Evolutionary conservation across 2,888 invertebrate species (phyloP).

Genomic region (Phymatocera aterrima): DNA sequence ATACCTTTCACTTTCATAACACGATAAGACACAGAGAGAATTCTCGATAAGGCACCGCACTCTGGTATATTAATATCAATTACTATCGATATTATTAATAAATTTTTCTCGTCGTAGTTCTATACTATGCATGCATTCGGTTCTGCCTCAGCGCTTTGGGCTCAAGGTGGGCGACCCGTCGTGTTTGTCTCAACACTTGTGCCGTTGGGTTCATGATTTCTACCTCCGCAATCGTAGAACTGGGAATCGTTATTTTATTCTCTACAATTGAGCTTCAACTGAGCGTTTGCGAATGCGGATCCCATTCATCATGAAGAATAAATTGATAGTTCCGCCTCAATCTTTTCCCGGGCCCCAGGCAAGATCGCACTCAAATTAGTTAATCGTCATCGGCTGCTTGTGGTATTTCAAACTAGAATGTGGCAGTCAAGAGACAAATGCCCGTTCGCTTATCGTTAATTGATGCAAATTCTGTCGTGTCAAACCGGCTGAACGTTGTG

Average conservation of each 20-base stretch:
- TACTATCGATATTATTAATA: background rate
- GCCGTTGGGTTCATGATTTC: background rate
- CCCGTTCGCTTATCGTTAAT: background rate
- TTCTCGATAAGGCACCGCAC: background rate
- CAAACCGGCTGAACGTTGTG: constrained; percentile 1
- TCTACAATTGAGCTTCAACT: no score
- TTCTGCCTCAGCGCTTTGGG: constrained; percentile 71
- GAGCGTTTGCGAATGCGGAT: no score
- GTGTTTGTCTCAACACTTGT: constrained; percentile 4
- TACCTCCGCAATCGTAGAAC: background rate
- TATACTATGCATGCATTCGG: constrained; percentile 48
- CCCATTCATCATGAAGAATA: no score
- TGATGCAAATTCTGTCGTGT: background rate
- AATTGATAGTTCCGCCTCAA: background rate
- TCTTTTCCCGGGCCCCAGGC: background rate
- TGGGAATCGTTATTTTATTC: background rate
- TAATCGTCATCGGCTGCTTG: background rate
- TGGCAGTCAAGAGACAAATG: background rate
- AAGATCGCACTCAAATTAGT: background rate
- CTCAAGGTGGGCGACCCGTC: constrained; percentile 68
- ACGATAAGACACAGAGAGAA: background rate
- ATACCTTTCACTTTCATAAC: background rate
- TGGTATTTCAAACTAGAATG: background rate
- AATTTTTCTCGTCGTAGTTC: background rate
- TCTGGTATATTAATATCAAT: background rate